Conservation (phyloP, 2,113 vertebrate species). For the Clarias macrocephalus region DNA sequence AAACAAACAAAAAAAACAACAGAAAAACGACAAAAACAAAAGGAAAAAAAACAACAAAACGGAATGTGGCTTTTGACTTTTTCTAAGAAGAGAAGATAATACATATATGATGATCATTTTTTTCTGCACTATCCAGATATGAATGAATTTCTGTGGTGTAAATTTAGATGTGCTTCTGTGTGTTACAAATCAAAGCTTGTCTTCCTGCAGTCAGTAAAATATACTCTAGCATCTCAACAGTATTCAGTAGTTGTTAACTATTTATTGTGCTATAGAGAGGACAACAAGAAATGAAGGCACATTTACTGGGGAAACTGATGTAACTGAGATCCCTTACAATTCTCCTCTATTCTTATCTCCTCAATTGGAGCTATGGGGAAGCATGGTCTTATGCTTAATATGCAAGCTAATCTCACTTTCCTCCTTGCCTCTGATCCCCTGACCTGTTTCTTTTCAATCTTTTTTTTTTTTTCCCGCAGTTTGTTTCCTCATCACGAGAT, state of each 20-base stretch:
- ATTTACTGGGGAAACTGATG: constrained; percentile 73
- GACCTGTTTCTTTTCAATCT: constrained; percentile 23
- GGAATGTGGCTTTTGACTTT: constrained; percentile 83
- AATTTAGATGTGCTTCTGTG: constrained; percentile 86
- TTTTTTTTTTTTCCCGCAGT: constrained; percentile 48
- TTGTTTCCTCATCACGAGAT: constrained; percentile 64
- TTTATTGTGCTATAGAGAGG: constrained; percentile 85
- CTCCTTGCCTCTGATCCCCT: constrained; percentile 62
- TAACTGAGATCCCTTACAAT: constrained; percentile 75
- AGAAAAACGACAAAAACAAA: constrained; percentile 60
- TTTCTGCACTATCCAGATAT: constrained; percentile 89
- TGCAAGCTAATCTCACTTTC: constrained; percentile 69
- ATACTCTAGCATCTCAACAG: constrained; percentile 82
- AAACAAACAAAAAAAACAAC: constrained; percentile 2
- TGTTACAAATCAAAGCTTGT: constrained; percentile 85
- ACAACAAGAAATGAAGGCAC: constrained; percentile 70
- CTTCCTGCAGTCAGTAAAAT: constrained; percentile 88
- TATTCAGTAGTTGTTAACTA: constrained; percentile 77
- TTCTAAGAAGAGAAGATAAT: constrained; percentile 62
- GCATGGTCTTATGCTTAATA: constrained; percentile 73
- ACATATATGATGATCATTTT: constrained; percentile 71
- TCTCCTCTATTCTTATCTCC: constrained; percentile 63
- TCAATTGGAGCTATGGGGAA: constrained; percentile 67
- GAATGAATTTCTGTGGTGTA: constrained; percentile 87
- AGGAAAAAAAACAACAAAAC: constrained; percentile 66